Evolutionary conservation across 2,113 vertebrate genomes (phyloP), one percentile per base, ranked within the genome.

Genomic region (Cyanoliseus patagonus): DNA sequence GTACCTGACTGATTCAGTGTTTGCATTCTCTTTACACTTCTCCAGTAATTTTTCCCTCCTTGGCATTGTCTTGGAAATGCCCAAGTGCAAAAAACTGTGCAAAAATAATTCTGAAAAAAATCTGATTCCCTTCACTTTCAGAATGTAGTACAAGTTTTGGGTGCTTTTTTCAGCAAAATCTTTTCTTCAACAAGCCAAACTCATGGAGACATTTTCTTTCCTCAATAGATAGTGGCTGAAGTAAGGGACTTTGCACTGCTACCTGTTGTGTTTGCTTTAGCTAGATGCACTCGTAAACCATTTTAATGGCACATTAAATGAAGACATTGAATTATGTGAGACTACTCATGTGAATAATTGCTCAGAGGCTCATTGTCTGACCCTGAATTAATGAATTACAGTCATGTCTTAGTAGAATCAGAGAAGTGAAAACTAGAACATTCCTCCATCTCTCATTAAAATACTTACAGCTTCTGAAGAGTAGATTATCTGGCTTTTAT

Each of bases 351-450:
- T 93, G 95, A 88, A 75, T 96, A 96, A 96, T 96, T 96, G 86
- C 69, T 94, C 73, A 96, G 70, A 96, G 92, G 44, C 86, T 97
- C 86, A 86, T 86, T 94, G 94, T 93, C 90, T 96, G 93, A 95
- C 95, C 94, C 88, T 69, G 86, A 96, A 84, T 96, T 96, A 95
- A 95, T 93, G 88, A 96, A 95, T 96, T 96, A 95, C 68, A 84
- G 88, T 68, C 62, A 88, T 66, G 44, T 68, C 94, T 94, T 94
- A 90, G 88, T 49, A 92, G 62, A 96, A 92, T 44, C 90, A 95
- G 51, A 93, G 92, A 94, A 90, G 83, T 94, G 93, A 96, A 96
- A 96, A 84, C 31, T 88, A 88, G 83, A 94, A 75, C 85, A 92
- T 78, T 78, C 61, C 27, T 92, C 47, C 44, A 78, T 68, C 62